These are phyloP conservation scores for Clepsis dumicolana DNA, from an alignment of 2,888 invertebrate genomes.

Conservation along the genomic window DNA sequence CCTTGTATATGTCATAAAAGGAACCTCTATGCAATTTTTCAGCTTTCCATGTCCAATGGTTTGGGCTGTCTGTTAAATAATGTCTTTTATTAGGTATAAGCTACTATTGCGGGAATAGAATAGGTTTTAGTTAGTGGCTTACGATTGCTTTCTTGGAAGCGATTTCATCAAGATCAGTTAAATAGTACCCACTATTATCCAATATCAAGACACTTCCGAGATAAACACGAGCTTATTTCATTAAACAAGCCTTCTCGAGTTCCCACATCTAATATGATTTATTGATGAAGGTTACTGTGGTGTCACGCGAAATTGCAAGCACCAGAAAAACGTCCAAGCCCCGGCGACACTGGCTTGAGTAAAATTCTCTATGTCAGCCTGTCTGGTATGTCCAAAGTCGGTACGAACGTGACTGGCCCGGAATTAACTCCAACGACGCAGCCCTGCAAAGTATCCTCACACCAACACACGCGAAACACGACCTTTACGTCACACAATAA, in stretches of 20 bases:
- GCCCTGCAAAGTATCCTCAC: constrained; percentile 48
- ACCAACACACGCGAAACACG: constrained; percentile 48
- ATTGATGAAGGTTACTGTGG: constrained; percentile 16
- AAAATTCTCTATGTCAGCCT: constrained; percentile 65
- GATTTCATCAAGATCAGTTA: too few species aligned
- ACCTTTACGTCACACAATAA: constrained; percentile 53
- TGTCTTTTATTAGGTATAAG: too few species aligned
- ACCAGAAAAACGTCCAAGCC: constrained; percentile 38
- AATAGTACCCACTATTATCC: too few species aligned
- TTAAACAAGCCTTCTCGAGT: background rate
- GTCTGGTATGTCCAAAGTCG: constrained; percentile 59
- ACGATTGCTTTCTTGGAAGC: too few species aligned
- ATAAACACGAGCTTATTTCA: background rate
- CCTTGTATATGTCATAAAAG: too few species aligned
- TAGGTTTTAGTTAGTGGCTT: too few species aligned
- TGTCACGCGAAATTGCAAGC: constrained; percentile 25
- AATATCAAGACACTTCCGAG: too few species aligned
- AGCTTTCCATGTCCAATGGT: too few species aligned
- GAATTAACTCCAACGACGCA: constrained; percentile 70
- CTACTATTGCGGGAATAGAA: too few species aligned
- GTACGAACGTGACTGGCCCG: constrained; percentile 73
- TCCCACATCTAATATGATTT: constrained; percentile 1
- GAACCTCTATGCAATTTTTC: too few species aligned
- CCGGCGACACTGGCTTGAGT: constrained; percentile 37
- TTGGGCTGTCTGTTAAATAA: too few species aligned